Conservation (phyloP, 2,888 invertebrate species). For the Limenitis camilla region DNA sequence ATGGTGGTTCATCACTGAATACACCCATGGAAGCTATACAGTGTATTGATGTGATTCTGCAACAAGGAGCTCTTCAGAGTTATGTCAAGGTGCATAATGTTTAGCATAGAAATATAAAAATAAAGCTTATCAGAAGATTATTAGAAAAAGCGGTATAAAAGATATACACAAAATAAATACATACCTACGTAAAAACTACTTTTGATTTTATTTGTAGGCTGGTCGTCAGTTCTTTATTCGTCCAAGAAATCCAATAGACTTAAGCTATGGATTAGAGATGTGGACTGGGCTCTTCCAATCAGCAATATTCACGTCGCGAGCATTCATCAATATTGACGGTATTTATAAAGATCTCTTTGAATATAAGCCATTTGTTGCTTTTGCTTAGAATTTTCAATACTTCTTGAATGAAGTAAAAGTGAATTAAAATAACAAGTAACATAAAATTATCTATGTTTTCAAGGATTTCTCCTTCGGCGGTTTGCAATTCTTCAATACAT, state of each 20-base stretch:
- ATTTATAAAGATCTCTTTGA: conserved; percentile 14
- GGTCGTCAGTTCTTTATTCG: conserved; percentile 87
- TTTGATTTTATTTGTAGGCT: conserved; percentile 51
- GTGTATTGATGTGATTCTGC: conserved; percentile 89
- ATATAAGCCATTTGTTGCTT: not conserved
- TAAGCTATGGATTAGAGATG: conserved; percentile 89
- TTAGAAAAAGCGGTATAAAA: too few species aligned
- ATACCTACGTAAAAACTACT: too few species aligned
- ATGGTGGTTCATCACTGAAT: conserved; percentile 45
- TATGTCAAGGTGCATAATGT: conserved; percentile 49
- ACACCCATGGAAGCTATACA: conserved; percentile 79
- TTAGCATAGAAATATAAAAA: not conserved
- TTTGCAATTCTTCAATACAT: not conserved
- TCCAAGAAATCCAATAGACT: conserved; percentile 62
- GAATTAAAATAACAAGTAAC: too few species aligned
- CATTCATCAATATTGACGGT: conserved; percentile 94
- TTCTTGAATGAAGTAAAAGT: too few species aligned
- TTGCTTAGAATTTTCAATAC: not conserved
- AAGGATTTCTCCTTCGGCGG: not conserved
- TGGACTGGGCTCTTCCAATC: conserved; percentile 96
- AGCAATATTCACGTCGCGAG: conserved; percentile 90
- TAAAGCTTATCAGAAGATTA: too few species aligned
- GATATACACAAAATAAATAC: too few species aligned
- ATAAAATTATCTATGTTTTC: too few species aligned
- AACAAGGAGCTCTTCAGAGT: conserved; percentile 82